Percentiles rank a stretch among this genome's conserved stretches.
phyloP scores from a whole-genome alignment of 2,113 vertebrate species.

The Cochlearius cochlearius region DNA sequence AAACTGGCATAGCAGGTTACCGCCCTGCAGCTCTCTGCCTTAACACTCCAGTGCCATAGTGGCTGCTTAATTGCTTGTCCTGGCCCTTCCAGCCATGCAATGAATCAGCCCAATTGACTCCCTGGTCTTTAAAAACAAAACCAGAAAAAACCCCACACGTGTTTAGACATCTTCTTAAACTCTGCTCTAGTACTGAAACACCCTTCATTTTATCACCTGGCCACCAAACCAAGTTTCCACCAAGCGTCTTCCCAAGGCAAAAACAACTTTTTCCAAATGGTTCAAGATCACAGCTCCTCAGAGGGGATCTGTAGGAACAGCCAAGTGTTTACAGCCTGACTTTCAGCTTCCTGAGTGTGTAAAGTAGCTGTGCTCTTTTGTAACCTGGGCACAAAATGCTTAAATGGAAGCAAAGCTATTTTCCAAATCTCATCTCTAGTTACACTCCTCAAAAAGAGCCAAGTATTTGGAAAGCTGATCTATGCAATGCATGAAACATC shows the following conservation, averaged over 20 bases:
- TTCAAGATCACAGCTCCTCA: background rate
- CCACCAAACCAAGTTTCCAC: background rate
- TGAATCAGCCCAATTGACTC: background rate
- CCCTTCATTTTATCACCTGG: background rate
- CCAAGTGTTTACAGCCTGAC: background rate
- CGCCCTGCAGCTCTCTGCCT: background rate
- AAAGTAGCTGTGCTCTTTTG: background rate
- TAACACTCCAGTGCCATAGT: background rate
- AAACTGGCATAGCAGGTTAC: constrained; percentile 32
- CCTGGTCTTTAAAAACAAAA: background rate
- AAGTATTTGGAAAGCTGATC: background rate
- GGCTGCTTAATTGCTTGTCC: background rate
- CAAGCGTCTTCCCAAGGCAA: background rate
- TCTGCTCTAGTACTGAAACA: background rate
- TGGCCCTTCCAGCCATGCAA: background rate
- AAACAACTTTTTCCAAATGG: background rate
- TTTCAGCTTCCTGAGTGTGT: background rate
- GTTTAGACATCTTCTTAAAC: background rate
- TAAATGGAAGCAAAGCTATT: background rate
- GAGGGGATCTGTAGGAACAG: background rate
- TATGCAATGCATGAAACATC: background rate
- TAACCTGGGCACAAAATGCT: background rate
- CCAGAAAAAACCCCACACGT: fast-evolving
- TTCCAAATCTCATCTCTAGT: background rate
- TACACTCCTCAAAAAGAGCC: background rate